Conservation (phyloP, 2,888 invertebrate genomes). For the Drosophila siamana region DNA sequence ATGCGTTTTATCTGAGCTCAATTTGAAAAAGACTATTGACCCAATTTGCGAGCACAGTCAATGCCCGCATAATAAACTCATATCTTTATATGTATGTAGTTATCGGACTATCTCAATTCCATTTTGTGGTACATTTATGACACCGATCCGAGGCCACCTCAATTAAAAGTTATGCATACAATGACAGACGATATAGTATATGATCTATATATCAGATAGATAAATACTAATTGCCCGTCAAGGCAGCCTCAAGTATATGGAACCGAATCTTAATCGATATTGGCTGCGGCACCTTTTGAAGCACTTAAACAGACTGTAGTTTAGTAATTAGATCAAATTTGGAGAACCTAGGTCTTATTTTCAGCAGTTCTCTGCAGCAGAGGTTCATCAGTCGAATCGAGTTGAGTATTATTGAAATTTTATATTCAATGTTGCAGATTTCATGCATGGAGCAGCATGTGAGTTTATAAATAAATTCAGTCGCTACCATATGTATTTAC, state of each 20-base stretch:
- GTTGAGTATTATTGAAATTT: constrained; percentile 57
- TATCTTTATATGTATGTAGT: constrained; percentile 1
- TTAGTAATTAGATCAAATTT: constrained; percentile 15
- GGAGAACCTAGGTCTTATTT: not conserved
- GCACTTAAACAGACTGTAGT: constrained; percentile 13
- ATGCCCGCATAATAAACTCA: constrained; percentile 46
- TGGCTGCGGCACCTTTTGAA: constrained; percentile 40
- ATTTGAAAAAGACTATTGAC: constrained; percentile 50
- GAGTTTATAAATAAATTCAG: constrained; percentile 43
- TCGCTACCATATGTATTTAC: constrained; percentile 16
- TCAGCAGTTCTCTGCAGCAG: not conserved
- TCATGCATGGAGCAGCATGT: constrained; percentile 43
- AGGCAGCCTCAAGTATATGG: constrained; percentile 45
- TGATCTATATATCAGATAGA: constrained; percentile 33
- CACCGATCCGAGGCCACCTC: constrained; percentile 43
- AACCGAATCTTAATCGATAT: constrained; percentile 23
- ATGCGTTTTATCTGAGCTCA: constrained; percentile 44
- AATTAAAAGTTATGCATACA: constrained; percentile 55
- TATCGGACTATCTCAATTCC: constrained; percentile 37
- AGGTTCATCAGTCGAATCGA: constrained; percentile 5
- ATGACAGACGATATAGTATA: not conserved
- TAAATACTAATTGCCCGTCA: constrained; percentile 59
- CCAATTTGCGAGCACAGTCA: constrained; percentile 53
- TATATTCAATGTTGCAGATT: constrained; percentile 64
- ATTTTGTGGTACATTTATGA: constrained; percentile 35